Base-by-base conservation (phyloP, 2,797 vertebrate species). In the Sardinella longiceps region DNA sequence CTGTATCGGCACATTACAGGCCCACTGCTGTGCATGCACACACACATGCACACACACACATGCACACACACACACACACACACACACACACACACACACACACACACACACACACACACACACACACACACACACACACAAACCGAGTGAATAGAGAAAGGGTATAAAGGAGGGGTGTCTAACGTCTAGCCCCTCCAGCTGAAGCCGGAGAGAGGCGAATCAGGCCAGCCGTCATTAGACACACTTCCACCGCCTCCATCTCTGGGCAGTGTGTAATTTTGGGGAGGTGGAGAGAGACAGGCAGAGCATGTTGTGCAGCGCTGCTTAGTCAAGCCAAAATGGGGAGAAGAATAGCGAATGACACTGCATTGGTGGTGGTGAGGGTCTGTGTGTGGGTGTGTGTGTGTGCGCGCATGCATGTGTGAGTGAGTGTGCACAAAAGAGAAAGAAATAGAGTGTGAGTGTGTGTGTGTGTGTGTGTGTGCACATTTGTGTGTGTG, bases 1-100 rank as follows among this genome's bases (percentile, higher is more conserved):
- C 91, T 81, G 86, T 66, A 86, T 87, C 90, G 90, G 86, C 89
- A 92, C 90, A 89, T 92, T 89, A 89, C 89, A 90, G 87, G 82
- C 33, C 66, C 66, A 39, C 37, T 74, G 33, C 33, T 20, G 15
- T 14, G 11, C 66, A 14, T 11, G 2, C 63, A 12, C 60, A 28
- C 25, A 28, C 60, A 28, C n/a, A 28, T 25, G 12, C 60, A 28
- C 60, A 66, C 58, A 63, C 60, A 28, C 5, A 66, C 60, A 66
- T 3, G 15, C 63, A 70, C 63, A 30, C 63, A 30, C 63, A 66
- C n/a, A 66, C 25, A 33, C 60, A 33, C 25, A 37, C 63, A 70
- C 63, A 37, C 63, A 74, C 66, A 74, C 66, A 74, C 66, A 74
- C 66, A 74, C 85, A 88, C 86, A 77, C 81, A 53, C 60, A 84